Evolutionary conservation across 2,888 invertebrate species (phyloP), one percentile per base, ranked within the genome.

Genomic region (Cylloceria caligata): DNA sequence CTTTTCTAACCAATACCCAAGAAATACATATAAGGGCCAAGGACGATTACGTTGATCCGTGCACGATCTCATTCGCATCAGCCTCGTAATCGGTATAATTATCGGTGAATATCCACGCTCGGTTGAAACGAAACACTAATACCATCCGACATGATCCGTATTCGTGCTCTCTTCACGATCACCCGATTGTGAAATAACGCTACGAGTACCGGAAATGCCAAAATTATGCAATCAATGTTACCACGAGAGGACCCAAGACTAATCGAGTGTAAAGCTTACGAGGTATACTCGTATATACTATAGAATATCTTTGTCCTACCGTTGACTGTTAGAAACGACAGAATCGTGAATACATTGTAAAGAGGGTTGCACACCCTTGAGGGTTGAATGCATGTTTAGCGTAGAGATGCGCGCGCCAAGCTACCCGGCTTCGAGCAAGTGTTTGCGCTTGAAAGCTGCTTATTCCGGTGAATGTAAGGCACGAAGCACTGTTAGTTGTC

Each of bases 401-500:
- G 34, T 30, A 30, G 60, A 55, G 45, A 55, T 52, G 49, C 16
- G n/a, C 24, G 42, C 60, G 68, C 42, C 24, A 27, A 57, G 72
- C 45, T 11, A 21, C 19, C 45, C 52, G 36, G 55, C 45, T 68
- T 52, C 36, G 49, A 52, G 16, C 60, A 55, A 81, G 73, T 81
- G 81, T 68, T 81, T 81, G 81, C 77, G 72, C 68, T 60, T 47
- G 68, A 72, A 77, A 77, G 77, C 81, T 77, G 77, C 76, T 81
- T 81, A 73, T 77, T 81, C 81, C 64, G 27, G 62, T 57, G 67
- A 62, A 68, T 55, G 34, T 55, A 55, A 24, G 69, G 69, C 36
- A 55, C 69, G 36, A 55, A 55, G 55, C 24, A 69, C 69, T 39
- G 24, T 69, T 69, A 71, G 74, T 78, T 74, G 64, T 74, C 74